Base-by-base conservation (phyloP, 2,888 invertebrate genomes). In the Trimorus sp. region DNA sequence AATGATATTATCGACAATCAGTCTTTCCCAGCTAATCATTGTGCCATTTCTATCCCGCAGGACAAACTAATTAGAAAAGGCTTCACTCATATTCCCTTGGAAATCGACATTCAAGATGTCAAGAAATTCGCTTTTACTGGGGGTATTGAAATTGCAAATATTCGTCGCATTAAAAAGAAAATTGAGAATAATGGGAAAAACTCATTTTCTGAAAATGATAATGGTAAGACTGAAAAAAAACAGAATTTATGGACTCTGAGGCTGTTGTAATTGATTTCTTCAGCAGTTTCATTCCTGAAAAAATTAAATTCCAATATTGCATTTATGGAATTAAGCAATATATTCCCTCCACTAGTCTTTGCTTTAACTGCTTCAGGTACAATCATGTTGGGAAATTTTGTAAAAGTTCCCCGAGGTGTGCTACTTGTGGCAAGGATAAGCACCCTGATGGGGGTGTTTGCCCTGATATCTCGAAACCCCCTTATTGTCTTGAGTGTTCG, bases 381-480 rank as follows among this genome's bases (percentile, higher is more conserved):
- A 16, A 16, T 40, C 59, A 59, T 59, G 14, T 16, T 6, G 14
- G 14, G 7, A 59, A 59, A 15, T 59, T 40, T 42, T 59, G 59
- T 40, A 59, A 59, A 42, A 11, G 42, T 40, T 42, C 40, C 40
- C 38, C 59, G 1, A 8, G 59, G 4, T 59, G 59, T 59, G 15
- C n/a, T 4, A 42, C n/a, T 3, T 59, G 59, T 59, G 42, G 59
- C 15, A 11, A 14, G 15, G n/a, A 37, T 15, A 7, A 40, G 7
- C 42, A 58, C 9, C 7, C 15, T 26, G 16, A 45, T 45, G 26
- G 48, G 16, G 14, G 2, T 9, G 5, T 26, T 9, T 53, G 53
- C 48, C 40, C 40, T 8, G 11, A 40, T 9, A 6, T 1, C 4
- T 48, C 7, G 42, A 40, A 48, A 4, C n/a, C 62, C 12, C 45